Evolutionary conservation across 2,113 vertebrate genomes (phyloP).

Genomic region (Malurus elegans): DNA sequence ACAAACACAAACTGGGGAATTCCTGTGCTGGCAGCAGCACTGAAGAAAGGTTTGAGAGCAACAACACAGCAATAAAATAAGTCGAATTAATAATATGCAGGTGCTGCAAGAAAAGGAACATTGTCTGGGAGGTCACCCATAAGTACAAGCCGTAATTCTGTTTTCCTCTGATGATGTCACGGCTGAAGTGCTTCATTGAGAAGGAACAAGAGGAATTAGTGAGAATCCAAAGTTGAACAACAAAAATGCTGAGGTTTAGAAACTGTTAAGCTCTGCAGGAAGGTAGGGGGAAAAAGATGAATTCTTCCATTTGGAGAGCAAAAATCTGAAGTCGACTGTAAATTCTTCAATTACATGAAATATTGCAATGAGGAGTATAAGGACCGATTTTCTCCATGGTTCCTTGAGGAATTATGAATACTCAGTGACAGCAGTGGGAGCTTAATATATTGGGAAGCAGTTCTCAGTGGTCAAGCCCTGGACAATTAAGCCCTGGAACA

Average conservation of each 20-base stretch:
- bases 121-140: background rate
- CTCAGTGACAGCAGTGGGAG: background rate
- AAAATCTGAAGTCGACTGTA: background rate
- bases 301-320: background rate
- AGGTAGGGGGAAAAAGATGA: background rate
- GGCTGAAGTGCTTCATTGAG: background rate
- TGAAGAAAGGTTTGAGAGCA: background rate
- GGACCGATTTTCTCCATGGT: background rate
- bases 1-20: background rate
- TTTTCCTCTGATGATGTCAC: background rate
- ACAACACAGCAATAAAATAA: background rate
- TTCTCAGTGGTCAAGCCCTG: background rate
- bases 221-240: background rate
- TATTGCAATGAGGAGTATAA: background rate
- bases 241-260: background rate
- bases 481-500: background rate
- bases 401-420: background rate
- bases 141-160: background rate
- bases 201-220: background rate
- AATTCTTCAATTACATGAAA: background rate
- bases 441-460: background rate
- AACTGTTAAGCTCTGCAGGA: background rate
- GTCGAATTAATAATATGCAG: conserved; percentile 1
- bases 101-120: background rate
- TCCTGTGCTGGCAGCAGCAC: background rate